These are phyloP conservation scores for Drosophila tristis DNA, from an alignment of 1,140 invertebrate genomes.

Conservation along the genomic window DNA sequence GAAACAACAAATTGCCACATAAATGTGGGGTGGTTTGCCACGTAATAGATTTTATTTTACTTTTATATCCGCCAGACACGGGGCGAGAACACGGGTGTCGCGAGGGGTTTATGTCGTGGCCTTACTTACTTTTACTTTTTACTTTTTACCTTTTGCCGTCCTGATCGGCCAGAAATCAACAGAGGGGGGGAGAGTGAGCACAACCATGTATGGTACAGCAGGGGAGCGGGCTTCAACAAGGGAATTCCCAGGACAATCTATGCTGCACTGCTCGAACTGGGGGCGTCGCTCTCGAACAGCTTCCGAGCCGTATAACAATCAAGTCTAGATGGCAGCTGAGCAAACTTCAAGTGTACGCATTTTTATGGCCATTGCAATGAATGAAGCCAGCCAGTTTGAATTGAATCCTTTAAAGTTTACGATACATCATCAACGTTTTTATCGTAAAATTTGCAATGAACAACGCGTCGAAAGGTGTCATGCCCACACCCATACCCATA, in stretches of 20 bases:
- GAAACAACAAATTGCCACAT: constrained; percentile 84
- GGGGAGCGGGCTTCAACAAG: constrained; percentile 14
- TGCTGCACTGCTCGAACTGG: constrained; percentile 30
- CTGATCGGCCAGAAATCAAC: neutral
- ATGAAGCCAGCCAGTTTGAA: no score
- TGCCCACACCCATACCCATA: no score
- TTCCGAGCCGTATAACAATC: no score
- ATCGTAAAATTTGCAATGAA: no score
- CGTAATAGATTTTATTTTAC: constrained; percentile 84
- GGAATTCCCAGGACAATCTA: constrained; percentile 58
- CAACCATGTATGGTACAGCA: no score
- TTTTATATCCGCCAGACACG: constrained; percentile 68
- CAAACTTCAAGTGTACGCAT: no score
- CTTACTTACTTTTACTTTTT: constrained; percentile 76
- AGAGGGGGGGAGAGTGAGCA: neutral
- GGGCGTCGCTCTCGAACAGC: no score
- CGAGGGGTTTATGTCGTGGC: constrained; percentile 25
- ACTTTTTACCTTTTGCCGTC: constrained; percentile 42
- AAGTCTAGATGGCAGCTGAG: no score
- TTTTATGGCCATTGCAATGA: no score
- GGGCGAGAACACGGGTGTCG: constrained; percentile 5
- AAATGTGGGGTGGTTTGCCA: constrained; percentile 84
- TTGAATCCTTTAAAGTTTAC: no score
- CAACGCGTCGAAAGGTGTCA: no score
- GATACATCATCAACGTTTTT: no score